Evolutionary conservation across 2,888 invertebrate species (phyloP).

Genomic region (Chaitophorus viminalis): DNA sequence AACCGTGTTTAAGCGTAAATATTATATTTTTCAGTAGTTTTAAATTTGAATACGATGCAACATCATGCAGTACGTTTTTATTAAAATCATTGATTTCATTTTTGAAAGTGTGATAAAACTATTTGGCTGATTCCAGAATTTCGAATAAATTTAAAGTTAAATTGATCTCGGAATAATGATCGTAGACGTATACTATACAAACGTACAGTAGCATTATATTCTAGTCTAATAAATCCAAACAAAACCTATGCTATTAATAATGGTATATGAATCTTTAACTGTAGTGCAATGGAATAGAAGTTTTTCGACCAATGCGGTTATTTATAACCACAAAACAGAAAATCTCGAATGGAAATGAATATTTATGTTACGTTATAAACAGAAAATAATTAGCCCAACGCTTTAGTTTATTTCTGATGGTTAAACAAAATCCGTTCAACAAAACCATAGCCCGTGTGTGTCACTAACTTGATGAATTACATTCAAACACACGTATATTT

Average conservation of each 20-base stretch:
- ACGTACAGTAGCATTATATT: neutral
- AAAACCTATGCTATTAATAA: neutral
- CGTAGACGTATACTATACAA: too few relatives aligned
- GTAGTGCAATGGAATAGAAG: neutral
- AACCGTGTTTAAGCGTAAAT: too few relatives aligned
- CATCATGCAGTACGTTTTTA: too few relatives aligned
- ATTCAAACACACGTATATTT: neutral
- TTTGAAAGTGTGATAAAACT: too few relatives aligned
- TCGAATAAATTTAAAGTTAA: too few relatives aligned
- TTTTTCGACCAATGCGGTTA: constrained; percentile 10
- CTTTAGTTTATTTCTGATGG: constrained; percentile 22
- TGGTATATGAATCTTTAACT: neutral
- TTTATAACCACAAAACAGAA: constrained; percentile 37
- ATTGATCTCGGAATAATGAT: neutral
- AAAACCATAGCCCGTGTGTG: neutral
- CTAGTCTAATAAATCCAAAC: neutral
- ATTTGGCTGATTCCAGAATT: too few relatives aligned
- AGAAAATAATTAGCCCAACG: constrained; percentile 24
- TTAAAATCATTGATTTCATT: too few relatives aligned
- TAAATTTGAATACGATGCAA: too few relatives aligned
- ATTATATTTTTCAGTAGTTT: too few relatives aligned
- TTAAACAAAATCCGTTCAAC: neutral
- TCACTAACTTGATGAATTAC: constrained; percentile 26
- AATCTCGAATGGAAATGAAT: constrained; percentile 24
- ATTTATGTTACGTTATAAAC: constrained; percentile 36